Evolutionary conservation across 2,113 vertebrate species (phyloP).

Genomic region (Marmota monax): DNA sequence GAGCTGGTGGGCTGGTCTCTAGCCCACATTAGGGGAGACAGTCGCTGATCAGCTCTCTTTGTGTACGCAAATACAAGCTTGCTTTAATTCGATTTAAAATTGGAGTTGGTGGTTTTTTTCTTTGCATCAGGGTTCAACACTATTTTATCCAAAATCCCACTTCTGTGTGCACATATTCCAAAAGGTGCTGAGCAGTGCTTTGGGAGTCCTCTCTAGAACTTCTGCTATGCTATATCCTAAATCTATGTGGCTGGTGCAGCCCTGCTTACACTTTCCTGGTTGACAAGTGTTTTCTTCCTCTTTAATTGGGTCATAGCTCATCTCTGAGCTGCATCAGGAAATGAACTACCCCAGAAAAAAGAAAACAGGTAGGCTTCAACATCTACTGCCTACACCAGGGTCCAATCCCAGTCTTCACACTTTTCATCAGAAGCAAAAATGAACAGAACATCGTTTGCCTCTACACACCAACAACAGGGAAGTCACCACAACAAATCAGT

Average conservation of each 20-base stretch:
- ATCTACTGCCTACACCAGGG: background rate
- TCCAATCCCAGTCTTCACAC: background rate
- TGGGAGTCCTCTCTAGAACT: background rate
- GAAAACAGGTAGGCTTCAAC: background rate
- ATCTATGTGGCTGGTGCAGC: background rate
- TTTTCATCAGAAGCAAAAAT: background rate
- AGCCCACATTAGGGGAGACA: too few relatives aligned
- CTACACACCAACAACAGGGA: background rate
- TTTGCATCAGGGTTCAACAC: too few relatives aligned
- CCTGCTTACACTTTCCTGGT: background rate
- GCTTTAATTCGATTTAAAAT: too few relatives aligned
- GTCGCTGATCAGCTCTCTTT: too few relatives aligned
- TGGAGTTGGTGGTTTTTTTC: too few relatives aligned
- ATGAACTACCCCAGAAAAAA: background rate
- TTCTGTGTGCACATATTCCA: background rate
- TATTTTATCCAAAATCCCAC: background rate
- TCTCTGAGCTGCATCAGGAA: background rate
- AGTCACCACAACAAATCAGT: background rate
- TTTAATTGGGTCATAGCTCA: background rate
- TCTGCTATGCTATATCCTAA: fast-evolving
- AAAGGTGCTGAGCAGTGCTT: background rate
- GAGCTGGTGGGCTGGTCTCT: too few relatives aligned
- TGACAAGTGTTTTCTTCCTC: background rate
- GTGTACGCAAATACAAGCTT: too few relatives aligned
- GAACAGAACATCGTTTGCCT: background rate